Base-by-base conservation (phyloP, 2,888 invertebrate genomes). In the Liodrosophila aerea region DNA sequence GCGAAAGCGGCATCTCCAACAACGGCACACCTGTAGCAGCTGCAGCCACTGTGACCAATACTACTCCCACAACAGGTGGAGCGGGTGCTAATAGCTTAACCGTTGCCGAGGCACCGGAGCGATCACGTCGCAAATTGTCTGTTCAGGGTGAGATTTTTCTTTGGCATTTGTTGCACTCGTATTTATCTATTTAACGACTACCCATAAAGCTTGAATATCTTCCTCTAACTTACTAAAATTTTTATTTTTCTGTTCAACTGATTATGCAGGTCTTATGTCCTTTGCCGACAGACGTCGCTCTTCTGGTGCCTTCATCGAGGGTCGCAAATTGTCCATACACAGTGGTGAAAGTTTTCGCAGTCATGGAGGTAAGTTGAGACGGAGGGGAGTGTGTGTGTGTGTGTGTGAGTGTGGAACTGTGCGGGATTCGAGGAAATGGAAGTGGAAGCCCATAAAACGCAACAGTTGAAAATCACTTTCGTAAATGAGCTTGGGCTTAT, bases 201-300 rank as follows among this genome's bases (percentile, higher is more conserved):
- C n/a, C n/a, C n/a, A n/a, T n/a, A n/a, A n/a, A n/a, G n/a, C n/a
- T n/a, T n/a, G n/a, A n/a, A n/a, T n/a, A n/a, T n/a, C n/a, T n/a
- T n/a, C n/a, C n/a, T n/a, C n/a, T n/a, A n/a, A n/a, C n/a, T 4
- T 22, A 22, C 22, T 22, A 5, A 22, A 22, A 22, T 22, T 2
- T 63, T 69, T 50, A 59, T 39, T 47, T 45, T 36, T 22, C 5
- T 4, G 3, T 22, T 22, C 22, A 22, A 22, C 22, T 22, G 22
- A 4, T 22, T 50, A 54, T 54, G 29, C 59, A 89, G 90, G 90
- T 68, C 77, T 90, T 13, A 90, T 90, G 73, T 89, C 89, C 62
- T 90, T 90, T 75, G 90, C 89, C 64, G 90, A 90, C 69, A 83
- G 89, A 66, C 84, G 90, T 12, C 88, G 90, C 60, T 88, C 89